Evolutionary conservation across 2,797 vertebrate genomes (phyloP).

Genomic region (Merluccius polli): DNA sequence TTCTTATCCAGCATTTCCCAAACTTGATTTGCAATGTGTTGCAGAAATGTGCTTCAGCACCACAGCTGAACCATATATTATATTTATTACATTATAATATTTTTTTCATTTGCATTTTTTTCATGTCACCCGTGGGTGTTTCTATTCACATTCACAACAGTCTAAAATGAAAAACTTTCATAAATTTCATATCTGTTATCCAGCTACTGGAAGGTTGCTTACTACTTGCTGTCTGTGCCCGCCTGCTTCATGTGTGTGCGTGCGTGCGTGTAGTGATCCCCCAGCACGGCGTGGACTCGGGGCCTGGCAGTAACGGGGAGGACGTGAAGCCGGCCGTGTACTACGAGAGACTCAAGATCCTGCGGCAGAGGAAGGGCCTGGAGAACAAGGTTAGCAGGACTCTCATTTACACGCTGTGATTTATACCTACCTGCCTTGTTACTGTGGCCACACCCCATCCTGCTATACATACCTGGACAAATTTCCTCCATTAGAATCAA

Average conservation of each 20-base stretch:
- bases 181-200: background rate
- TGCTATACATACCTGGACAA: no score
- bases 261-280: slow-evolving; percentile 76
- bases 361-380: slow-evolving; percentile 91
- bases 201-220: background rate
- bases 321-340: slow-evolving; percentile 93
- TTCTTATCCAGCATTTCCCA: background rate
- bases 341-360: slow-evolving; percentile 94
- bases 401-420: no score
- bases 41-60: background rate
- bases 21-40: background rate
- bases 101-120: background rate
- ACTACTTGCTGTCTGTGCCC: background rate
- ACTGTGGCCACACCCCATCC: no score
- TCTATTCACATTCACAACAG: background rate
- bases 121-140: background rate
- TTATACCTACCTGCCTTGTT: no score
- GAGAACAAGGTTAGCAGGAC: slow-evolving; percentile 85
- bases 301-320: slow-evolving; percentile 79
- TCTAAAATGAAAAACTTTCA: background rate
- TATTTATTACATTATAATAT: background rate
- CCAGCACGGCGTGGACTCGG: slow-evolving; percentile 77
- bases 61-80: background rate
- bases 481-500: no score
- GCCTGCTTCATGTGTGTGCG: background rate